Percentiles rank a stretch among this genome's conserved stretches.
Conservation (phyloP, 2,113 vertebrate genomes). For the Erinaceus europaeus region DNA sequence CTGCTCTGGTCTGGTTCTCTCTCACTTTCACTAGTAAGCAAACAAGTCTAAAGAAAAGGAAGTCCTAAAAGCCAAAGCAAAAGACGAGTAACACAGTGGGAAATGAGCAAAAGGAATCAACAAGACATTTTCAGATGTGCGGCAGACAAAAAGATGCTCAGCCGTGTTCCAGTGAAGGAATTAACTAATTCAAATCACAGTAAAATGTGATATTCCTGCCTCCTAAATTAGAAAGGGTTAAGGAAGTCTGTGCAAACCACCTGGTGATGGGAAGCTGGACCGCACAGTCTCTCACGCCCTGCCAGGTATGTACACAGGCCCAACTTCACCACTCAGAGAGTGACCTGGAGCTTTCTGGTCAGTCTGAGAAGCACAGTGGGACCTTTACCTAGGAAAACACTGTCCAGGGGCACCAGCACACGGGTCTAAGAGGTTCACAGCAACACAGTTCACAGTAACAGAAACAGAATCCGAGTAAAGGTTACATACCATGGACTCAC, state of each 20-base stretch:
- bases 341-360: too few species aligned
- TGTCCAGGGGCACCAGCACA: neutral
- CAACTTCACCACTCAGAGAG: too few species aligned
- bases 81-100: too few species aligned
- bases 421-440: neutral
- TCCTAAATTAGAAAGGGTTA: neutral
- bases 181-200: neutral
- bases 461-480: neutral
- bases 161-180: neutral
- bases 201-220: neutral
- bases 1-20: too few species aligned
- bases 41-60: neutral
- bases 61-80: neutral
- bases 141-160: neutral
- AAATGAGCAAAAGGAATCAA: too few species aligned
- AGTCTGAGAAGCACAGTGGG: too few species aligned
- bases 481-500: neutral
- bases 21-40: too few species aligned
- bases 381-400: neutral
- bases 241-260: neutral
- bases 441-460: accelerated
- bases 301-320: too few species aligned
- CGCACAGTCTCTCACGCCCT: neutral
- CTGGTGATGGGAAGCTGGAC: too few species aligned
- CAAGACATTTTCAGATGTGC: too few species aligned